Base-by-base conservation (phyloP, 1,140 invertebrate species). In the Lethocerus indicus region DNA sequence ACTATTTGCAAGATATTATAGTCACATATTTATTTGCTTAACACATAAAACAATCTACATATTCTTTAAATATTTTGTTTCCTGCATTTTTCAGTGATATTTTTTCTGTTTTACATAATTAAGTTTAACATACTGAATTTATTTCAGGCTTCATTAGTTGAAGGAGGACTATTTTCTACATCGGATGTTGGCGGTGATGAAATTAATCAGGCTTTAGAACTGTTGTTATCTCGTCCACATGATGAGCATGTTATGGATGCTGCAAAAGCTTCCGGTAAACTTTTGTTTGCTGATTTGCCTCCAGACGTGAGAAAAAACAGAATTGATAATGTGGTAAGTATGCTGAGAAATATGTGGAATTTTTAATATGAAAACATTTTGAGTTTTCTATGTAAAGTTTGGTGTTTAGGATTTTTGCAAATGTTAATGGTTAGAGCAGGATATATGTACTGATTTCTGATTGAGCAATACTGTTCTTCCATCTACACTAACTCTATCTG, bases 241-340 rank as follows among this genome's bases (percentile, higher is more conserved):
- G 51, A 87, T 59, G 83, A 87, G 57, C 72, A 73, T 53, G 70
- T 88, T 54, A 82, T 89, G 64, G 78, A 80, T 24, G 71, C 77
- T 49, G 84, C 86, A 1, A 81, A 86, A 63, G 78, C 83, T 56
- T 78, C 75, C 35, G 85, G 85, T 14, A 77, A 76, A 56, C 75
- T 81, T 57, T 71, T 88, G 14, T 87, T 81, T 59, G 67, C 71
- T 25, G 65, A 72, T 54, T 64, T 83, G 56, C 64, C 75, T 9
- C 68, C 72, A 1, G 60, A 72, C 14, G 71, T 76, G 48, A 66
- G 77, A 44, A 69, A 78, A 36, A 67, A 72, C 14, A 79, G 78
- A 60, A 78, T 83, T 55, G 79, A 81, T 61, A 61, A 68, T 2
- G 78, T 83, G 78, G 81, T 82, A 63, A 68, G 64, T 60, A 3